Base-by-base conservation (phyloP, 2,888 invertebrate species). In the Mellilla xanthometata region DNA sequence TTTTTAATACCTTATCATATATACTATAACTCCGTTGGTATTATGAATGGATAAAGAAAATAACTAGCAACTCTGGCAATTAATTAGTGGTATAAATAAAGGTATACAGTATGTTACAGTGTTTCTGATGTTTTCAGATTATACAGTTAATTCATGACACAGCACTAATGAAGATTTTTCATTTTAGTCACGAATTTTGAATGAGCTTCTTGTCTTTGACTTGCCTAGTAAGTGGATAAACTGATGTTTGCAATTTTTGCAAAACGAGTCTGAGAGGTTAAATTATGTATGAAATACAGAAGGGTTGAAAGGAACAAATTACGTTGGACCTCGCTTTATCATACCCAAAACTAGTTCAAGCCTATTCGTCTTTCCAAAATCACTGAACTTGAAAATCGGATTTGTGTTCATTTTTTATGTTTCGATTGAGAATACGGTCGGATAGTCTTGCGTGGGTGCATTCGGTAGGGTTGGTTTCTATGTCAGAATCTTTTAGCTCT, bases 231-330 rank as follows among this genome's bases (percentile, higher is more conserved):
- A 45, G 42, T 44, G 50, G 15, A 46, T 52, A 52, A 49, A 38
- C 36, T 49, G 49, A 53, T 46, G 51, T 47, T 39, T 32, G 27
- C 39, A 34, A 43, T 45, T 48, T 31, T 54, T 52, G 38, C 22
- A 32, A 49, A 42, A 32, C 40, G 49, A 54, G 43, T 40, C 33
- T 29, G 23, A 12, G 31, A 35, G 27, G 13, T 19, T 32, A 48
- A 52, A 49, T 52, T 56, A 58, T 56, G 43, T 45, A 54, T 38
- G 41, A 45, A n/a, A n/a, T n/a, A n/a, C n/a, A n/a, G n/a, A n/a
- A 55, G 53, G 51, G 54, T 57, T 54, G 55, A 55, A 56, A 54
- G 52, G 58, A 56, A 60, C 60, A 56, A 44, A 53, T 60, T 52
- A 45, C 44, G 22, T 24, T 10, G 28, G 4, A 43, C 32, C 40